A percentile compares a stretch with the other conserved stretches of the same genome.
Evolutionary conservation across 1,140 invertebrate genomes (phyloP).

Genomic region (Cardiocondyla obscurior): DNA sequence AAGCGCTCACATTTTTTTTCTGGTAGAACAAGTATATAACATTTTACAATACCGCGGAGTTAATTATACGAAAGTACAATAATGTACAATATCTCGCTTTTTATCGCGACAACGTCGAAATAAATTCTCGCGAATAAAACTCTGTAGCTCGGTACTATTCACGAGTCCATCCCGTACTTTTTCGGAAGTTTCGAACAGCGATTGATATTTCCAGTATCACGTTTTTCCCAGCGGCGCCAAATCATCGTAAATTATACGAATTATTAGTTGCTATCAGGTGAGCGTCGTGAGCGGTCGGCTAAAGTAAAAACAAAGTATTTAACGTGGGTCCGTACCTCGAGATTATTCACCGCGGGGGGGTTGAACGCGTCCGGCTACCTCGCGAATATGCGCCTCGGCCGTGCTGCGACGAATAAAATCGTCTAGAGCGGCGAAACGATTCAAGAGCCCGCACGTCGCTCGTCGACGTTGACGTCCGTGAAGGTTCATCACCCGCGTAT

Average conservation of each 20-base stretch:
- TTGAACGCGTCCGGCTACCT: constrained; percentile 23
- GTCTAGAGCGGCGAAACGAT: neutral
- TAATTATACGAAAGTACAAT: neutral
- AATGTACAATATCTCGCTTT: neutral
- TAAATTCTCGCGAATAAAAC: neutral
- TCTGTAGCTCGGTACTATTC: neutral
- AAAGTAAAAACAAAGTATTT: neutral
- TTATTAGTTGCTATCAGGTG: neutral
- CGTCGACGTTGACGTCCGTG: constrained; percentile 58
- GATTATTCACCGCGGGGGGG: constrained; percentile 5
- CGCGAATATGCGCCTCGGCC: constrained; percentile 10
- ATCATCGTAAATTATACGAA: neutral
- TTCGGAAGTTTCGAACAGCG: neutral
- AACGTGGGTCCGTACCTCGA: neutral
- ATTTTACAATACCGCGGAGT: constrained; percentile 6
- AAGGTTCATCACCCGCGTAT: constrained; percentile 51
- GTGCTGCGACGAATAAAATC: constrained; percentile 16
- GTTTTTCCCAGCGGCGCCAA: neutral
- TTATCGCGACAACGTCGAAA: neutral
- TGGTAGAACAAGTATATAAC: neutral
- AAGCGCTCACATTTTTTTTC: neutral
- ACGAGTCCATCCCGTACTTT: neutral
- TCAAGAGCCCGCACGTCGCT: neutral
- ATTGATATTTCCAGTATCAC: neutral
- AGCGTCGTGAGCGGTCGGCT: neutral